A percentile compares a stretch with the other conserved stretches of the same genome.
Conservation (phyloP, 1,140 invertebrate genomes). For the Daktulosphaira vitifoliae region DNA sequence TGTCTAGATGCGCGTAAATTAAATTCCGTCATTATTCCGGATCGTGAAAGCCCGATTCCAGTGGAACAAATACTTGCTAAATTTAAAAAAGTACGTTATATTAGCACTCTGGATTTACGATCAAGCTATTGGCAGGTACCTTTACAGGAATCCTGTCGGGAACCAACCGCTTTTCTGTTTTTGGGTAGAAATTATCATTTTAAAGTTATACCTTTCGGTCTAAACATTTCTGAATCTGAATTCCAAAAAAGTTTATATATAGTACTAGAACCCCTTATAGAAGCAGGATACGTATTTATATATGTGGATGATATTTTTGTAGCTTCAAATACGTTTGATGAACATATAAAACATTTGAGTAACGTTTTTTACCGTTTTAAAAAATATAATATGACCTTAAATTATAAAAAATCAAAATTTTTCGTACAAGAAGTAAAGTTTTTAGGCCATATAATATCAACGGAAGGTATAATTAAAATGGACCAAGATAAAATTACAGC, state of each 20-base stretch:
- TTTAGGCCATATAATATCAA: neutral
- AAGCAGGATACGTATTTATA: neutral
- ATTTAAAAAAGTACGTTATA: neutral
- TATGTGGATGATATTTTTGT: neutral
- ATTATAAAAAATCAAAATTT: neutral
- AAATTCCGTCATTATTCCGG: neutral
- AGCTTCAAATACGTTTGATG: neutral
- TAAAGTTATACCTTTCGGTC: neutral
- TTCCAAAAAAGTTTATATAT: neutral
- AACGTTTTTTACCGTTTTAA: neutral
- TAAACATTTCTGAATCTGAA: neutral
- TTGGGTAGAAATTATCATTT: neutral
- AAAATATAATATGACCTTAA: neutral
- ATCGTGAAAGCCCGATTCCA: neutral
- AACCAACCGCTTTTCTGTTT: neutral
- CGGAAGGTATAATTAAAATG: neutral
- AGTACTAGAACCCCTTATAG: neutral
- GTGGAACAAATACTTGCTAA: neutral
- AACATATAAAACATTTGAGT: neutral
- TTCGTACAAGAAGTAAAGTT: neutral
- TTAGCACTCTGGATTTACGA: neutral
- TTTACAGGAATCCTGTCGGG: neutral
- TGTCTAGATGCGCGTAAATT: constrained; percentile 1
- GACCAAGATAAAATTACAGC: neutral
- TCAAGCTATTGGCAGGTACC: neutral